Percentiles rank a stretch among this genome's conserved stretches.
Evolutionary conservation across 2,888 invertebrate species (phyloP).

Genomic region (Coenonympha glycerion): DNA sequence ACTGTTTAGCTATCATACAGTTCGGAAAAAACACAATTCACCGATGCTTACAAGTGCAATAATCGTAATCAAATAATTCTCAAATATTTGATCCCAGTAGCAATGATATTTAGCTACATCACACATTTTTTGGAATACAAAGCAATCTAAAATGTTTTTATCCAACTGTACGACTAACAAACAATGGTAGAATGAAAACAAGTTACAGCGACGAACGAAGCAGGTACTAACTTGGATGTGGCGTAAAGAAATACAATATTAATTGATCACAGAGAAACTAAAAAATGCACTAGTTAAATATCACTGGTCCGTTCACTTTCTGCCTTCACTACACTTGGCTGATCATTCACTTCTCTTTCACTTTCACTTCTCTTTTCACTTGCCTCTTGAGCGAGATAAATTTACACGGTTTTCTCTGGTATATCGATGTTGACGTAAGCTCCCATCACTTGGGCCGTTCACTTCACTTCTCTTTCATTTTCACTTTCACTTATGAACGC

Average conservation of each 20-base stretch:
- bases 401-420: too few species aligned
- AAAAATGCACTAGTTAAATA: constrained; percentile 21
- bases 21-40: not conserved
- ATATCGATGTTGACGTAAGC: too few species aligned
- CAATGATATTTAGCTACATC: too few species aligned
- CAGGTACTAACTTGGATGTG: constrained; percentile 13
- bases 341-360: not conserved
- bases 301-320: constrained; percentile 16
- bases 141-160: not conserved
- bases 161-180: not conserved
- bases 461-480: constrained; percentile 4
- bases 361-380: not conserved
- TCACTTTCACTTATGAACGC: constrained; percentile 12
- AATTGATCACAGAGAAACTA: constrained; percentile 15
- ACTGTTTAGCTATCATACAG: constrained; percentile 5
- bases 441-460: too few species aligned
- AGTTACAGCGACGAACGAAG: constrained; percentile 6
- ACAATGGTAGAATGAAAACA: not conserved
- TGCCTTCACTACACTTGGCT: constrained; percentile 6
- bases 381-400: too few species aligned
- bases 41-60: too few species aligned
- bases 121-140: too few species aligned
- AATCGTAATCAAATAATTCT: too few species aligned
- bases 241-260: not conserved
- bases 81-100: too few species aligned